Conservation (phyloP, 2,888 invertebrate species). For the Desoria tigrina region DNA sequence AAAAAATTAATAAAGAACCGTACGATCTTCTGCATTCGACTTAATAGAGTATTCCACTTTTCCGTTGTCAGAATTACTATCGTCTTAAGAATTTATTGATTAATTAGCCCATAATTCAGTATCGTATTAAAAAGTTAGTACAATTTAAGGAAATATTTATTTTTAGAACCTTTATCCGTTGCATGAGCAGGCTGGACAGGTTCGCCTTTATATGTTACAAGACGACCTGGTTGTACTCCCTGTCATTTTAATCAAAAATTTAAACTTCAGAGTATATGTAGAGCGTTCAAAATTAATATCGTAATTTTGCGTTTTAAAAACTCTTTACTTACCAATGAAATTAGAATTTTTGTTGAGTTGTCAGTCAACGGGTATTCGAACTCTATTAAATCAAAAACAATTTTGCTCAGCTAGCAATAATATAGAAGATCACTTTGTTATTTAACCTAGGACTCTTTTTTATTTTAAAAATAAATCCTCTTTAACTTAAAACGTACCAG, state of each 20-base stretch:
- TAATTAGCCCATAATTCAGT: too few species aligned
- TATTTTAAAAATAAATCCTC: too few species aligned
- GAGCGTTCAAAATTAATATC: too few species aligned
- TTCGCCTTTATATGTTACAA: neutral
- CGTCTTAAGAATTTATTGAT: neutral
- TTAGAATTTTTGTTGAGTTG: neutral
- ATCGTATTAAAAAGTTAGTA: too few species aligned
- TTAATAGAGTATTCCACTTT: neutral
- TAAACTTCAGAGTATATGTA: too few species aligned
- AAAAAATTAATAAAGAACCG: too few species aligned
- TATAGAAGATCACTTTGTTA: too few species aligned
- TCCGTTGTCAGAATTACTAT: neutral
- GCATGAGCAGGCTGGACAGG: neutral
- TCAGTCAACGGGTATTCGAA: slow-evolving; percentile 20
- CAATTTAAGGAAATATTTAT: too few species aligned
- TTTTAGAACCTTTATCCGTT: neutral
- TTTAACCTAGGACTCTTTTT: neutral
- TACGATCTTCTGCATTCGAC: neutral
- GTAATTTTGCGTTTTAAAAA: too few species aligned
- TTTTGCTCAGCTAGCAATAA: too few species aligned
- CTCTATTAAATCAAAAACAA: slow-evolving; percentile 7
- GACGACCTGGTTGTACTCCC: neutral
- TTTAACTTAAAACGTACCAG: slow-evolving; percentile 27
- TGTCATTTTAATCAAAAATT: too few species aligned
- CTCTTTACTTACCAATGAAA: slow-evolving; percentile 7